Base-by-base conservation (phyloP, 2,797 vertebrate species). In the Lacerta bilineata region DNA sequence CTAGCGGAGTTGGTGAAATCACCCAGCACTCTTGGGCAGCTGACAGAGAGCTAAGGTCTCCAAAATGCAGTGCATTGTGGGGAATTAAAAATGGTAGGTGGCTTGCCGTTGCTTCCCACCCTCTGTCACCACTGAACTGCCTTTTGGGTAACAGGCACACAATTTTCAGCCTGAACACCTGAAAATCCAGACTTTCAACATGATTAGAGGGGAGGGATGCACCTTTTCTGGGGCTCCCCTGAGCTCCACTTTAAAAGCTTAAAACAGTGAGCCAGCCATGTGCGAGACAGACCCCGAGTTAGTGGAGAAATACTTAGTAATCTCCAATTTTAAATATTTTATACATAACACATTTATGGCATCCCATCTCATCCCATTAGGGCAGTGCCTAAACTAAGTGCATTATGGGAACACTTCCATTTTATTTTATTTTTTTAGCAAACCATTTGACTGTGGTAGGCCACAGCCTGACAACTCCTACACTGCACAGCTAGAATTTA, bases 401-500 rank as follows among this genome's bases (percentile, higher is more conserved):
- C 20, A 46, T n/a, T 39, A 71, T 33, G 46, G 13, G 50, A 59
- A 68, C 7, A 69, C 13, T 59, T 64, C 43, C 1, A 9, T 78
- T 55, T 78, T 69, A 71, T 11, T 55, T 55, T 4, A 85, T 78
- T 69, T 78, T 11, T 55, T 55, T 4, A 85, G 55, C 68, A 80
- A 81, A 68, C 8, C 33, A 79, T 88, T 78, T 59, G 33, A 55
- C 75, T 55, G 64, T 39, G 64, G 39, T 29, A 75, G 50, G 46
- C 18, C 39, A 71, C 46, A 43, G 43, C 55, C 36, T 81, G 83
- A 81, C 69, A 85, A 85, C 78, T 41, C 55, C 43, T 68, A 68
- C 71, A 55, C 75, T 78, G 85, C 69, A 68, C 61, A 50, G 20
- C 69, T 68, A 5, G 13, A 85, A 68, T 81, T 75, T 46, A 43